Conservation (phyloP, 2,113 vertebrate species). For the Platichthys flesus region DNA sequence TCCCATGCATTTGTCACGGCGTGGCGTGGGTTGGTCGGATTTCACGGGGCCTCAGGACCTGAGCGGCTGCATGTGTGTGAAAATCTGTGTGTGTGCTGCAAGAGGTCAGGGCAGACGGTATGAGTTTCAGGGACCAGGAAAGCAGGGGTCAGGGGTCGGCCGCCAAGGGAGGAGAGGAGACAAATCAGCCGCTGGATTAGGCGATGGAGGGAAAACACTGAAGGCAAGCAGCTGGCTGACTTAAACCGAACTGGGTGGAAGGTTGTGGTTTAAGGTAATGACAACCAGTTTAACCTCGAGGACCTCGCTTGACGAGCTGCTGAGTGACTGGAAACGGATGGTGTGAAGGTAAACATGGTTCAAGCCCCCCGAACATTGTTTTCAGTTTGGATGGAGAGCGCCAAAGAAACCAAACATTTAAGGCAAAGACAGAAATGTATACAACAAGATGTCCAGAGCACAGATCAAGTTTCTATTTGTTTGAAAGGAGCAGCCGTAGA, state of each 20-base stretch:
- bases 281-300: conserved; percentile 19
- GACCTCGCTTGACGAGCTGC: background rate
- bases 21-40: conserved; percentile 13
- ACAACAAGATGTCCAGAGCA: too few species aligned
- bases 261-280: background rate
- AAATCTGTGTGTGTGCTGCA: conserved; percentile 6
- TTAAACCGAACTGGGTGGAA: background rate
- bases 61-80: conserved; percentile 14
- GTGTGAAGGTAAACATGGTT: too few species aligned
- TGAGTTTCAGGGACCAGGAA: conserved; percentile 50
- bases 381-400: too few species aligned
- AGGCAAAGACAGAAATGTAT: too few species aligned
- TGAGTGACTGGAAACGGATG: too few species aligned
- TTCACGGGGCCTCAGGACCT: conserved; percentile 4
- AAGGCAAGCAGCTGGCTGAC: background rate
- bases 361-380: too few species aligned
- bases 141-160: conserved; percentile 38
- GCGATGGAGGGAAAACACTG: background rate
- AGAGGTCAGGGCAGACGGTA: conserved; percentile 31
- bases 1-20: conserved; percentile 54
- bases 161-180: conserved; percentile 8
- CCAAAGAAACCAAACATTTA: too few species aligned
- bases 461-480: too few species aligned
- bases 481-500: too few species aligned
- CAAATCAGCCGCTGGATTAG: conserved; percentile 29